Conservation (phyloP, 2,888 invertebrate genomes). For the Chaitophorus viminalis region DNA sequence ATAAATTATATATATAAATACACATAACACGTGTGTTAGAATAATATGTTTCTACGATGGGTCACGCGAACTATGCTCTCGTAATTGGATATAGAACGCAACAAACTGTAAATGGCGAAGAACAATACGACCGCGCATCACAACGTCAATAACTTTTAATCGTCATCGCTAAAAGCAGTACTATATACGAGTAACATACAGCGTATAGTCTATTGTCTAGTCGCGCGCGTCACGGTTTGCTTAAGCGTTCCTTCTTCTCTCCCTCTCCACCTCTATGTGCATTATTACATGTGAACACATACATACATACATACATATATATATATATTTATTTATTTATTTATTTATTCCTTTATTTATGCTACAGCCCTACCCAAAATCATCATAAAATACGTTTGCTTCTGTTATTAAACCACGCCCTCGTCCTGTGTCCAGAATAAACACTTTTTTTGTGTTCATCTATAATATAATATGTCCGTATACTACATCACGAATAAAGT, state of each 20-base stretch:
- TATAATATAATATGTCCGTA: neutral
- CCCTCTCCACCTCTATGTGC: neutral
- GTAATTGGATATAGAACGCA: conserved; percentile 6
- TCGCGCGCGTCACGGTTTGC: conserved; percentile 59
- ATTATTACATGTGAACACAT: neutral
- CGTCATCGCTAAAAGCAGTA: conserved; percentile 41
- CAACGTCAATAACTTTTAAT: conserved; percentile 52
- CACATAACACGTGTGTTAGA: neutral
- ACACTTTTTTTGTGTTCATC: neutral
- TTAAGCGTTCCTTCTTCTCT: conserved; percentile 49
- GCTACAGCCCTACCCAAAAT: conserved; percentile 49
- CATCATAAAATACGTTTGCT: conserved; percentile 38
- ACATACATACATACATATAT: neutral
- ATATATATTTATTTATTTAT: neutral
- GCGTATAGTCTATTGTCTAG: conserved; percentile 53
- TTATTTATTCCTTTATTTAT: neutral
- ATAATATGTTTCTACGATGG: neutral
- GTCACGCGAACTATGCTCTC: conserved; percentile 3
- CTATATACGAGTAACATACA: neutral
- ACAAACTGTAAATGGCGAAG: neutral
- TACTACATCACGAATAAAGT: neutral
- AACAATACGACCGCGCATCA: conserved; percentile 41
- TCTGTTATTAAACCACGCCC: conserved; percentile 44
- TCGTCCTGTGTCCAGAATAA: conserved; percentile 49
- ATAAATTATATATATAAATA: neutral